Percentiles rank a stretch among this genome's conserved stretches.
Conservation (phyloP, 2,113 vertebrate species). For the Vulpes ferrilata region DNA sequence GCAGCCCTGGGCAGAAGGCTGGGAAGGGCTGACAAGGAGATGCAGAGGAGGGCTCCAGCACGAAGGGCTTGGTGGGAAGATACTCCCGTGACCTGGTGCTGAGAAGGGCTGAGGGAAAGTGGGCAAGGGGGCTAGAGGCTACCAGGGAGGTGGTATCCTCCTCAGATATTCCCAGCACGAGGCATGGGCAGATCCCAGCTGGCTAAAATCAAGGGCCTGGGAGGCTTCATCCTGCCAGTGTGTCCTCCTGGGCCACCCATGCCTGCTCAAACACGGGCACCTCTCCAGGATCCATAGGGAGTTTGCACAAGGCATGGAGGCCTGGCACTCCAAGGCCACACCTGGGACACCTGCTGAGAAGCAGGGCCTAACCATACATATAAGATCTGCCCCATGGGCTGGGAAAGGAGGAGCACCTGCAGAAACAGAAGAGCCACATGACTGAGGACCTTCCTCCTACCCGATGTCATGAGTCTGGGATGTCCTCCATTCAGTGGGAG, state of each 20-base stretch:
- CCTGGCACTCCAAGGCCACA: no score
- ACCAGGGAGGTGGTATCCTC: background rate
- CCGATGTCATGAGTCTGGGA: background rate
- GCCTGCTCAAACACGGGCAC: background rate
- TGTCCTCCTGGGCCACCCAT: background rate
- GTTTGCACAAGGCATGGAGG: background rate
- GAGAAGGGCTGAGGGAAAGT: background rate
- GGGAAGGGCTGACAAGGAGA: background rate
- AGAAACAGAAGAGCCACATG: background rate
- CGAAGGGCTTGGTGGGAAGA: background rate
- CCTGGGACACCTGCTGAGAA: background rate
- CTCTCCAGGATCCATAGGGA: background rate
- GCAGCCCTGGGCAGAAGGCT: background rate
- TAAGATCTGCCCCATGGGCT: background rate
- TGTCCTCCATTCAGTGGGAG: background rate
- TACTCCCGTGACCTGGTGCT: background rate
- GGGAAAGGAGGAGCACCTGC: background rate
- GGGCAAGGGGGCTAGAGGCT: no score
- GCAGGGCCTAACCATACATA: background rate
- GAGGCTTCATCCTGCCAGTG: background rate
- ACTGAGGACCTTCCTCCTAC: background rate
- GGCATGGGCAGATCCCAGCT: background rate
- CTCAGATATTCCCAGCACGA: background rate
- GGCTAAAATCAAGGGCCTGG: background rate
- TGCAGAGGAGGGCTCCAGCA: background rate